A percentile compares a stretch with the other conserved stretches of the same genome.
Conservation (phyloP, 2,888 invertebrate genomes). For the Amaurobius ferox region DNA sequence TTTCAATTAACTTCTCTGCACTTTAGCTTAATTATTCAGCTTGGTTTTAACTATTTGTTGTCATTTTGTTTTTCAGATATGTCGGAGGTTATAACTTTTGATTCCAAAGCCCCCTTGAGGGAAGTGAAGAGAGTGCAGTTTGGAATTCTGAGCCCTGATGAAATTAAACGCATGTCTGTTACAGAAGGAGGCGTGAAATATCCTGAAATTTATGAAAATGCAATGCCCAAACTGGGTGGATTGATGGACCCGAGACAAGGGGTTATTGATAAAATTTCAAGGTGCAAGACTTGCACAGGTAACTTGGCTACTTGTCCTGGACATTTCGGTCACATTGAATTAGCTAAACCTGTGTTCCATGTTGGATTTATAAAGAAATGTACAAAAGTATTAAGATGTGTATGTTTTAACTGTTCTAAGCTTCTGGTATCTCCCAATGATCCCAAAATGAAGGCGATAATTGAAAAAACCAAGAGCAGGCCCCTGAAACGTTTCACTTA, state of each 20-base stretch:
- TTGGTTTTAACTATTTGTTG: background rate
- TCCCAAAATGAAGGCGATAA: slow-evolving; percentile 94
- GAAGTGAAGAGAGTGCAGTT: slow-evolving; percentile 98
- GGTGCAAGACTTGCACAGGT: slow-evolving; percentile 96
- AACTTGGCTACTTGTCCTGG: slow-evolving; percentile 99
- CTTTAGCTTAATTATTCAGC: no score
- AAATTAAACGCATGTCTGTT: slow-evolving; percentile 98
- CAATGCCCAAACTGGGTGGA: slow-evolving; percentile 97
- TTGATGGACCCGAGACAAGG: slow-evolving; percentile 99
- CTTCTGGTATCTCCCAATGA: slow-evolving; percentile 94
- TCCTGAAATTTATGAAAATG: slow-evolving; percentile 98
- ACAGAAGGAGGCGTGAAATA: slow-evolving; percentile 97
- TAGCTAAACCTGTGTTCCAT: slow-evolving; percentile 99
- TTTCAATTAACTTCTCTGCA: no score
- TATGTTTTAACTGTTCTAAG: slow-evolving; percentile 99
- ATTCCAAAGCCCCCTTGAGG: slow-evolving; percentile 95
- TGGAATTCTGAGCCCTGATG: slow-evolving; percentile 98
- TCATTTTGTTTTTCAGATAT: slow-evolving; percentile 49
- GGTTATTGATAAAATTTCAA: slow-evolving; percentile 93
- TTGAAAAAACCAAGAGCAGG: slow-evolving; percentile 97
- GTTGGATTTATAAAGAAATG: slow-evolving; percentile 98
- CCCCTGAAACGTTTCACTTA: slow-evolving; percentile 95
- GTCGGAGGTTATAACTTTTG: slow-evolving; percentile 78
- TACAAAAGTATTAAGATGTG: slow-evolving; percentile 96
- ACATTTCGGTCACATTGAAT: slow-evolving; percentile 98